Evolutionary conservation across 2,888 invertebrate genomes (phyloP), one percentile per base, ranked within the genome.

Genomic region (Syritta pipiens): DNA sequence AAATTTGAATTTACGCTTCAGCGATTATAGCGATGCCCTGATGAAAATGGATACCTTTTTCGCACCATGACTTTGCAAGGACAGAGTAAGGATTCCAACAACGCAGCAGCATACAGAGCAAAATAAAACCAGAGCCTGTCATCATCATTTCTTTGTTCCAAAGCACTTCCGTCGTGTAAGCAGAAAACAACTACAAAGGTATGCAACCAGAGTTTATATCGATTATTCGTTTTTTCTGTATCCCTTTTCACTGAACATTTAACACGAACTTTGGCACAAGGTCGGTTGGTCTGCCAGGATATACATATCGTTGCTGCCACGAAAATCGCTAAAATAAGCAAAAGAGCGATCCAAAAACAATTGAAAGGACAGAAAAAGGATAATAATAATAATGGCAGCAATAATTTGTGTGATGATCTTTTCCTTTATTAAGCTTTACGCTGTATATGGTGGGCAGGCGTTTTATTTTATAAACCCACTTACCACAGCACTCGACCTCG

Each of bases 361-460:
- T 46, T 57, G 57, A 20, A 37, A 12, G 37, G 19, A 49, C 3
- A 32, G 40, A 42, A 59, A 68, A 59, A 42, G 49, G 59, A 49
- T 68, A 49, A 59, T 59, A 49, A 30, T 46, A 46, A 65, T 65
- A 65, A 72, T 57, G 49, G 49, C 12, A 7, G 42, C 57, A 49
- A 63, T 72, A 55, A 72, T 57, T 65, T 65, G 55, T 44, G 30
- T 35, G 48, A 51, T 65, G 65, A 72, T 65, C 57, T 57, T 49
- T 57, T 42, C 17, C 48, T 55, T 71, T 62, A 62, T 49, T 62
- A 37, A 57, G 19, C 22, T 24, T 53, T 28, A 24, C 26, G 10
- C 35, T 35, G 10, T 5, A 26, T 17, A 1, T 32, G 20, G 22
- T 14, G n/a, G 1, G 10, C 19, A 42, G 30, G 49, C 0, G 14